These are phyloP conservation scores for Bovichtus variegatus DNA, from an alignment of 2,797 vertebrate species.

Conservation along the genomic window DNA sequence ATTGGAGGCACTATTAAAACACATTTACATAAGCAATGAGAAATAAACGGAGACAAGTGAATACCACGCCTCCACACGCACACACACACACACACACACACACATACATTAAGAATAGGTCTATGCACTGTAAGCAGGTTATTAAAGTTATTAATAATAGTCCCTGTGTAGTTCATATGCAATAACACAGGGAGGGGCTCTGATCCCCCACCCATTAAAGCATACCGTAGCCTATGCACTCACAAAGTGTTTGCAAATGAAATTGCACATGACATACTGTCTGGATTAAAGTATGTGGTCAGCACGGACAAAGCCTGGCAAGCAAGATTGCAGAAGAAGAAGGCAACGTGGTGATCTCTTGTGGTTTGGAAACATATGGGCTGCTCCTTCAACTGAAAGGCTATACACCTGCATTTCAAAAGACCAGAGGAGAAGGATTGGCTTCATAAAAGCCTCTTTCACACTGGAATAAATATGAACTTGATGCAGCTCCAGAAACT, in stretches of 20 bases:
- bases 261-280: conserved; percentile 16
- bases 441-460: background rate
- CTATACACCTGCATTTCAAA: background rate
- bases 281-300: background rate
- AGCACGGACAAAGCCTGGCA: background rate
- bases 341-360: background rate
- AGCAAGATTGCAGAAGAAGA: background rate
- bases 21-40: conserved; percentile 20
- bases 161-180: conserved; percentile 19
- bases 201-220: conserved; percentile 52
- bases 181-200: conserved; percentile 33
- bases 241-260: conserved; percentile 31
- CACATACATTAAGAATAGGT: conserved; percentile 16
- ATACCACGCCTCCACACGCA: background rate
- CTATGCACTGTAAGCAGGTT: background rate
- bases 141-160: conserved; percentile 54
- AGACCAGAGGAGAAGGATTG: background rate
- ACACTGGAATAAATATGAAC: background rate
- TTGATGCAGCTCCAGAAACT: background rate
- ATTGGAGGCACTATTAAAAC: conserved; percentile 13
- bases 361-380: background rate
- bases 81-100: conserved; percentile 9
- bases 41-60: conserved; percentile 29
- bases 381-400: background rate
- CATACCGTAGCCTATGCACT: conserved; percentile 3